Conservation (phyloP, 2,797 vertebrate species). For the Geotrypetes seraphini region DNA sequence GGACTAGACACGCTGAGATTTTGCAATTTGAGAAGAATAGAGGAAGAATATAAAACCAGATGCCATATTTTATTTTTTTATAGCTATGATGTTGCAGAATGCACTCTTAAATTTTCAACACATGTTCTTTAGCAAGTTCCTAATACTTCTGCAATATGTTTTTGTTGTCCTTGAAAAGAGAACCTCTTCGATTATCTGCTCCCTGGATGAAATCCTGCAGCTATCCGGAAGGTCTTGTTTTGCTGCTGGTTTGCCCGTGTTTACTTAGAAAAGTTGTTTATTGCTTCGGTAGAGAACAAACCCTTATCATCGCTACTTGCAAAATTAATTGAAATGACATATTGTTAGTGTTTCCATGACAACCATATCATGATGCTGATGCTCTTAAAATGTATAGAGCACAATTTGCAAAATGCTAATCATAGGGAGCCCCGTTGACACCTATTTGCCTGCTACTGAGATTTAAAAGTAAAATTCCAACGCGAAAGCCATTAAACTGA, state of each 20-base stretch:
- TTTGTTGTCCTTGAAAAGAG: too few relatives aligned
- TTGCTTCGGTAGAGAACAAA: constrained; percentile 27
- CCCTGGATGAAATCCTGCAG: too few relatives aligned
- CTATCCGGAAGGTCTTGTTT: too few relatives aligned
- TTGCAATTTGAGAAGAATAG: too few relatives aligned
- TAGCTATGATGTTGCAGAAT: too few relatives aligned
- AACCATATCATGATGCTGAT: constrained; percentile 53
- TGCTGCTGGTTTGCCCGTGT: constrained; percentile 19
- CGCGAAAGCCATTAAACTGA: constrained; percentile 13
- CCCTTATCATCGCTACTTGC: constrained; percentile 35
- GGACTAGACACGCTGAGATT: too few relatives aligned
- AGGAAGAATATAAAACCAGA: too few relatives aligned
- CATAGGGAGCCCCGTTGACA: constrained; percentile 30
- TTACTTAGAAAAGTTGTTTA: constrained; percentile 39
- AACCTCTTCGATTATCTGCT: too few relatives aligned
- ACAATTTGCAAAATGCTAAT: constrained; percentile 46
- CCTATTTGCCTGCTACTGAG: constrained; percentile 36
- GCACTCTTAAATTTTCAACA: too few relatives aligned
- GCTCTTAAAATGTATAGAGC: constrained; percentile 56
- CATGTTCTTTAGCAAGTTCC: too few relatives aligned
- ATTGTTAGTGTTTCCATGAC: constrained; percentile 61
- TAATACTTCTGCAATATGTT: too few relatives aligned
- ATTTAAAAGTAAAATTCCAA: constrained; percentile 27
- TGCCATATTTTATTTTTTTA: too few relatives aligned
- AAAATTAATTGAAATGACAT: constrained; percentile 57